Percentiles rank a stretch among this genome's conserved stretches.
Conservation (phyloP, 2,888 invertebrate genomes). For the Ashinkailepas kermadecensis region DNA sequence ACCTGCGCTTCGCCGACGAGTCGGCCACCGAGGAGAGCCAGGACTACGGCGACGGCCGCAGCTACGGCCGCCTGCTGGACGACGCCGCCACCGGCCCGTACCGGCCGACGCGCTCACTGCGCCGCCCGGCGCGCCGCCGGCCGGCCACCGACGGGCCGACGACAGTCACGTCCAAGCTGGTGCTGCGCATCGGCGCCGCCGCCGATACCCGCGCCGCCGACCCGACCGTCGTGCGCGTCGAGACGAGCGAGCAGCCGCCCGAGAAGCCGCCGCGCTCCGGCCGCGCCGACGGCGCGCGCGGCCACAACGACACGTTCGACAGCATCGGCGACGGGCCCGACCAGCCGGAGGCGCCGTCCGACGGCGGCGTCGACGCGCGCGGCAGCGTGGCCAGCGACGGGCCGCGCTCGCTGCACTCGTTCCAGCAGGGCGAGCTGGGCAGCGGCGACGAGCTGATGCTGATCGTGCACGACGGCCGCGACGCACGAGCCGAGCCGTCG, state of each 20-base stretch:
- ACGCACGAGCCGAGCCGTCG: too few relatives aligned
- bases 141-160: background rate
- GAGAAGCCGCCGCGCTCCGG: background rate
- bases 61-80: slow-evolving; percentile 15
- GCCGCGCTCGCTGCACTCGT: slow-evolving; percentile 19
- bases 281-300: background rate
- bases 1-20: slow-evolving; percentile 15
- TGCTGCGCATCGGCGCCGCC: background rate
- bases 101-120: slow-evolving; percentile 12
- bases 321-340: slow-evolving; percentile 13
- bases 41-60: slow-evolving; percentile 16
- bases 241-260: background rate
- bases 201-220: background rate
- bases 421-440: slow-evolving; percentile 2
- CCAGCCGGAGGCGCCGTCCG: background rate
- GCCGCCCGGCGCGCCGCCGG: background rate
- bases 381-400: slow-evolving; percentile 3
- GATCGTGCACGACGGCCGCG: slow-evolving; percentile 1
- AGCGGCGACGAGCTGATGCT: slow-evolving; percentile 21
- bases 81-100: background rate
- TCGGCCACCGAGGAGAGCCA: background rate
- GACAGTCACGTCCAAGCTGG: background rate
- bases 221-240: too few relatives aligned
- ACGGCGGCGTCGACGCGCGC: background rate
- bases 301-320: slow-evolving; percentile 13